These are phyloP conservation scores for Brachyopa scutellaris DNA, from an alignment of 2,888 invertebrate species.

Conservation along the genomic window DNA sequence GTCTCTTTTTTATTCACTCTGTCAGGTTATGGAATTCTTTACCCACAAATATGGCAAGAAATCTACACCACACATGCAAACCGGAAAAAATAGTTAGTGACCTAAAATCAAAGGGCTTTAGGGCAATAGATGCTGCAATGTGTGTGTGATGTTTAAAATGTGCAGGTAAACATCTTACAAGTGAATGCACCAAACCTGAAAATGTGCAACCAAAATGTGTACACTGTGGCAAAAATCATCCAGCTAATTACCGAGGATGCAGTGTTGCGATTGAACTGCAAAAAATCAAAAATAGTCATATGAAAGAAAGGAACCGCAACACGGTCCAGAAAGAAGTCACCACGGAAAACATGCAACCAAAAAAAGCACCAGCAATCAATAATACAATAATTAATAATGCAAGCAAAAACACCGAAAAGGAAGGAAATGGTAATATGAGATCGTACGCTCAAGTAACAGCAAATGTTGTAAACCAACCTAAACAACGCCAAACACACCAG, in stretches of 20 bases:
- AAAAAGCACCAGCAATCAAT: too few relatives aligned
- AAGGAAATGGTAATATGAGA: too few relatives aligned
- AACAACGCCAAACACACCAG: too few relatives aligned
- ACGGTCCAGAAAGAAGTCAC: background rate
- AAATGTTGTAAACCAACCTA: too few relatives aligned
- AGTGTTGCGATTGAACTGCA: slow-evolving; percentile 8
- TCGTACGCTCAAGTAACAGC: too few relatives aligned
- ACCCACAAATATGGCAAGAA: background rate
- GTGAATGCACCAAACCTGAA: background rate
- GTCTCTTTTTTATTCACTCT: too few relatives aligned
- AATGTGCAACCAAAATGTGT: background rate
- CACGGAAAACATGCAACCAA: too few relatives aligned
- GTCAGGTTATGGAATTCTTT: too few relatives aligned
- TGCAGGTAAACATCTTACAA: background rate
- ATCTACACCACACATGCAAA: background rate
- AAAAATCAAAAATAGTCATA: slow-evolving; percentile 18
- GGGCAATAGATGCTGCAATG: background rate
- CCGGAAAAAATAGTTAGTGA: background rate
- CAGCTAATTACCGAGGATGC: background rate
- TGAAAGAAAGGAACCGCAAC: background rate
- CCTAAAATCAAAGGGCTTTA: background rate
- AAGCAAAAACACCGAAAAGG: too few relatives aligned
- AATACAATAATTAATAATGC: too few relatives aligned
- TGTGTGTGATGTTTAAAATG: background rate
- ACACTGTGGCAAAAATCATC: background rate